Evolutionary conservation across 2,797 vertebrate genomes (phyloP).

Genomic region (Falco cherrug): DNA sequence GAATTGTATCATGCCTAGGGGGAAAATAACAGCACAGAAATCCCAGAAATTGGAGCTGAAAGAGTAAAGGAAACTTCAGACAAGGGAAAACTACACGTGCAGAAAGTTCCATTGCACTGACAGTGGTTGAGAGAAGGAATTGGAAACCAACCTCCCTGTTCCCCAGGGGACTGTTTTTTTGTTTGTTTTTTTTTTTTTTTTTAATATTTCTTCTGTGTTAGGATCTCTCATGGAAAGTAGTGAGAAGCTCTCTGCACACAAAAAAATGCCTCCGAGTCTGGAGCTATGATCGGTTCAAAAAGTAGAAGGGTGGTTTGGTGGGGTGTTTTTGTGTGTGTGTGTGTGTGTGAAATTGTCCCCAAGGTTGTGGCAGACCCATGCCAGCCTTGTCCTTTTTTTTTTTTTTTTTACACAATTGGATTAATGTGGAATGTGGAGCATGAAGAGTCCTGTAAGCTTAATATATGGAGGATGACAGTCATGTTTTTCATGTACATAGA

Average conservation of each 20-base stretch:
- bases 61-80: background rate
- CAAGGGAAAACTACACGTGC: background rate
- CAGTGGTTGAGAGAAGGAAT: background rate
- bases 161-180: background rate
- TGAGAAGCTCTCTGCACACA: background rate
- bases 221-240: background rate
- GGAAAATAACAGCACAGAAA: background rate
- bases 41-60: background rate
- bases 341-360: background rate
- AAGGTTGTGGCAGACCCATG: background rate
- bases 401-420: background rate
- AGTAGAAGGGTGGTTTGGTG: background rate
- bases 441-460: background rate
- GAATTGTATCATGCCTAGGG: background rate
- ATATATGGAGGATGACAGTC: background rate
- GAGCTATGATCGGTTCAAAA: background rate
- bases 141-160: background rate
- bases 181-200: background rate
- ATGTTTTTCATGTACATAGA: rapidly evolving
- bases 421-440: background rate
- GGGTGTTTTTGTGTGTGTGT: too few relatives aligned
- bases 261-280: background rate
- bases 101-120: background rate
- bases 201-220: background rate
- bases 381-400: background rate